A percentile compares a stretch with the other conserved stretches of the same genome.
phyloP scores from a whole-genome alignment of 2,113 vertebrate genomes.

The Corvus hawaiiensis region DNA sequence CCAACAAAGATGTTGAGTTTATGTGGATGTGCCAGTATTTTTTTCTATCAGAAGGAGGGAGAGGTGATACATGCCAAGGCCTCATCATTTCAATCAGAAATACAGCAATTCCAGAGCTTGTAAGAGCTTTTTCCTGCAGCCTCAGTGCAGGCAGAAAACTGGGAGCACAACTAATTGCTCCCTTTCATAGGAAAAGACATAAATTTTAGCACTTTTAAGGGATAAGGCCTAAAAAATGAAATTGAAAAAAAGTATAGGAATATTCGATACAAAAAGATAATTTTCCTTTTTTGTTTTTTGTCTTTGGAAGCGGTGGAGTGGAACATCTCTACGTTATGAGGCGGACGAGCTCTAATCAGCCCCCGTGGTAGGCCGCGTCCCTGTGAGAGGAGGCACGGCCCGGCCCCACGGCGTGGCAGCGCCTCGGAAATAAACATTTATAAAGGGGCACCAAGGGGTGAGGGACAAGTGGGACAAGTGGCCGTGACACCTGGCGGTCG shows the following conservation, averaged over 20 bases:
- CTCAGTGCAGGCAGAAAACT: not conserved
- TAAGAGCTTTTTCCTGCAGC: not conserved
- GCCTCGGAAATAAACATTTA: accelerated
- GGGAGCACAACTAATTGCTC: not conserved
- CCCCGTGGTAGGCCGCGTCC: accelerated
- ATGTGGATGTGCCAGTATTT: not conserved
- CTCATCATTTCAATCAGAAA: accelerated
- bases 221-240: not conserved
- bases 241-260: not conserved
- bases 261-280: no score
- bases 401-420: accelerated
- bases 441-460: not conserved
- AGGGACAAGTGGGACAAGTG: not conserved
- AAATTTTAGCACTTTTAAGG: not conserved
- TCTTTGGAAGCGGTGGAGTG: no score
- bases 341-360: accelerated
- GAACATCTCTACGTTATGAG: no score
- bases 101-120: accelerated
- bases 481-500: accelerated
- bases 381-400: not conserved
- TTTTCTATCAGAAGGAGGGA: not conserved
- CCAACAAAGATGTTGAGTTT: not conserved
- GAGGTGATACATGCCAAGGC: not conserved
- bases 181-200: not conserved
- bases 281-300: no score